Evolutionary conservation across 1,140 invertebrate genomes (phyloP).

Genomic region (Chrysomallon squamiferum): DNA sequence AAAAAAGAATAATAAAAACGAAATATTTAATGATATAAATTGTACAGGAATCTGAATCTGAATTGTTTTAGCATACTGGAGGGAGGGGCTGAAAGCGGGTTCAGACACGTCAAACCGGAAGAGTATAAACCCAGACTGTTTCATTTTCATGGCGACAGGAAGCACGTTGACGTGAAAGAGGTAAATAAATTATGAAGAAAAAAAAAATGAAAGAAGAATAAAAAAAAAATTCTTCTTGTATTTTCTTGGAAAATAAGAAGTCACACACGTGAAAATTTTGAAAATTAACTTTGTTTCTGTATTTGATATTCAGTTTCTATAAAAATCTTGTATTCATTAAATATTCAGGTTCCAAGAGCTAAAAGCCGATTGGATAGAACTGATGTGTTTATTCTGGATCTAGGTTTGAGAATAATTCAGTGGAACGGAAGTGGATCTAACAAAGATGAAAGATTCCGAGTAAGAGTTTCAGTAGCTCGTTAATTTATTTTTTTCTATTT

Average conservation of each 20-base stretch:
- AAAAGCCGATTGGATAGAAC: slow-evolving; percentile 75
- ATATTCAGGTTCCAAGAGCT: slow-evolving; percentile 37
- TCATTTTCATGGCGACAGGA: slow-evolving; percentile 57
- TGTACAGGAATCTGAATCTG: too few species aligned
- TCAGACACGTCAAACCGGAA: slow-evolving; percentile 65
- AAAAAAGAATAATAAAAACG: too few species aligned
- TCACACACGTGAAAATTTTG: too few species aligned
- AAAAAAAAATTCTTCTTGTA: too few species aligned
- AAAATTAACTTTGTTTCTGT: too few species aligned
- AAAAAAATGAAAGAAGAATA: too few species aligned
- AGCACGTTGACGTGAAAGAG: slow-evolving; percentile 42
- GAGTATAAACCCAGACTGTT: slow-evolving; percentile 70
- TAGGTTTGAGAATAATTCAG: slow-evolving; percentile 79
- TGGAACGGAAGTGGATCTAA: slow-evolving; percentile 66
- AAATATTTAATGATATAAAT: too few species aligned
- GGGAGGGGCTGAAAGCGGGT: slow-evolving; percentile 68
- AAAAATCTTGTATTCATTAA: too few species aligned
- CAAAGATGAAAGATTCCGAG: slow-evolving; percentile 61
- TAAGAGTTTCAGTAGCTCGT: slow-evolving; percentile 21
- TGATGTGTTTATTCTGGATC: slow-evolving; percentile 89
- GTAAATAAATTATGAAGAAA: too few species aligned
- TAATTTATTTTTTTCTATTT: too few species aligned
- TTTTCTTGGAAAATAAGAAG: too few species aligned
- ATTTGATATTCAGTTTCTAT: too few species aligned
- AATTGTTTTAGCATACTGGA: slow-evolving; percentile 66